Conservation (phyloP, 2,113 vertebrate genomes). For the Chionomys nivalis region DNA sequence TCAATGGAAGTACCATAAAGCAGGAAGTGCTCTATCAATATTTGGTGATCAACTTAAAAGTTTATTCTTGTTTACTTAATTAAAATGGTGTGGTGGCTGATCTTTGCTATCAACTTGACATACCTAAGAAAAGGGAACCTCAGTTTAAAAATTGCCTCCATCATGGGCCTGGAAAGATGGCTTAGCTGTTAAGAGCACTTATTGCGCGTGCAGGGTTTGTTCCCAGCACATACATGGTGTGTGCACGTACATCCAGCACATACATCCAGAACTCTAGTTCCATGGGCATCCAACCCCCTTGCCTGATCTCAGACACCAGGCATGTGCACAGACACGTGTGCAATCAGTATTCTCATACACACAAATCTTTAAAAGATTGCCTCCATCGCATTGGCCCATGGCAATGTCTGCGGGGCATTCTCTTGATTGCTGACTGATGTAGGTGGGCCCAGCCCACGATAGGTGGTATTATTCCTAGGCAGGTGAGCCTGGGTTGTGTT, state of each 20-base stretch:
- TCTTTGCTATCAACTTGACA: neutral
- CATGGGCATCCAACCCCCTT: neutral
- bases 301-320: neutral
- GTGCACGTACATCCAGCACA: too few relatives aligned
- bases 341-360: neutral
- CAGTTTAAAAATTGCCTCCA: neutral
- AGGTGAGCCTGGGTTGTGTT: neutral
- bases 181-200: neutral
- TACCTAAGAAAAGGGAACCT: neutral
- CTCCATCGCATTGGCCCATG: too few relatives aligned
- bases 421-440: neutral
- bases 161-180: neutral
- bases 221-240: neutral
- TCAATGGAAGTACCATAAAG: constrained; percentile 52
- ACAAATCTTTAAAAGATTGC: neutral
- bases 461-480: neutral
- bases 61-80: constrained; percentile 53
- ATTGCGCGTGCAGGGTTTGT: neutral
- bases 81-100: constrained; percentile 36
- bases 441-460: neutral
- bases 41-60: constrained; percentile 63
- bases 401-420: neutral
- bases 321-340: neutral
- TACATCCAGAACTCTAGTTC: too few relatives aligned
- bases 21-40: constrained; percentile 32